Evolutionary conservation across 2,888 invertebrate species (phyloP).

Genomic region (Callinectes sapidus): DNA sequence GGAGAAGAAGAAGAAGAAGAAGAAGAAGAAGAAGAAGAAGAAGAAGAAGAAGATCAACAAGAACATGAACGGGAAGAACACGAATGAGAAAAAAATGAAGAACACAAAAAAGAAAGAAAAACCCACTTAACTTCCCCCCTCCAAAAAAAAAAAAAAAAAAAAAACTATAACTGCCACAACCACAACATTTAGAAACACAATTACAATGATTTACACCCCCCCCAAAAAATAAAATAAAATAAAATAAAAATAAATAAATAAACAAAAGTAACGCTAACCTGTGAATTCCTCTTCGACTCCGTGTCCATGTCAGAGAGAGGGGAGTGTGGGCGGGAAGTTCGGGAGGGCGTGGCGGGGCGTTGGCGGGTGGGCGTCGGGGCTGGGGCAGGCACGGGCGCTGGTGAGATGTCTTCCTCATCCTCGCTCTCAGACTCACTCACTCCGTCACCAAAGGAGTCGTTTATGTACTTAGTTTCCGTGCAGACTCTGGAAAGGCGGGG

Average conservation of each 20-base stretch:
- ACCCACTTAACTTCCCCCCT: no score
- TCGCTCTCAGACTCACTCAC: conserved; percentile 72
- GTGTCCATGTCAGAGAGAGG: conserved; percentile 68
- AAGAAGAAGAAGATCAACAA: neutral
- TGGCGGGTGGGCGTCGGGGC: conserved; percentile 38
- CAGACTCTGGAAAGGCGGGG: conserved; percentile 51
- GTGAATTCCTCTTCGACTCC: conserved; percentile 68
- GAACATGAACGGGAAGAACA: neutral
- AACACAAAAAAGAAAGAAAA: neutral
- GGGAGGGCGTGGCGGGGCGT: conserved; percentile 44
- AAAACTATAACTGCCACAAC: neutral
- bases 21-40: neutral
- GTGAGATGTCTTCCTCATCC: conserved; percentile 65
- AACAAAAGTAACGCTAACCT: conserved; percentile 35
- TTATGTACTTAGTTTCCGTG: conserved; percentile 66
- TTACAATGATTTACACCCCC: no score
- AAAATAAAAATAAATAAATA: no score
- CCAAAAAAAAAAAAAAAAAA: neutral
- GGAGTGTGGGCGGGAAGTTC: conserved; percentile 51
- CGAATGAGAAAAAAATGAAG: neutral
- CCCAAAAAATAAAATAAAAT: no score
- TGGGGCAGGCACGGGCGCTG: neutral
- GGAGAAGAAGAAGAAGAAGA: neutral
- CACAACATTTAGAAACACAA: neutral
- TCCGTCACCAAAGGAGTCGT: conserved; percentile 69